phyloP scores from a whole-genome alignment of 1,140 invertebrate species.

The Cydia pomonella region DNA sequence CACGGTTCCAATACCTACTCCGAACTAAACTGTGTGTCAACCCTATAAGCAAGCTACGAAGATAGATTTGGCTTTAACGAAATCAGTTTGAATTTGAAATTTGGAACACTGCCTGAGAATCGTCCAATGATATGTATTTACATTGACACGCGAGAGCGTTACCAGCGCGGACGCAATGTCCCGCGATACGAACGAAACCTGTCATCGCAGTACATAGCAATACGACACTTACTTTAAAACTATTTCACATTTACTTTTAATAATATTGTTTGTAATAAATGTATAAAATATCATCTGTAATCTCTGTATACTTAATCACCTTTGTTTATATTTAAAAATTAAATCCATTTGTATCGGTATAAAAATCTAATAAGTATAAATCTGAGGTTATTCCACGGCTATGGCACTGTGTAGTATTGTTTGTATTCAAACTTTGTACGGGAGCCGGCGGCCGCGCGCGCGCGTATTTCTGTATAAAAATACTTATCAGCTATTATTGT shows the following conservation, averaged over 20 bases:
- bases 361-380: constrained; percentile 80
- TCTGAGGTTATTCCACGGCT: constrained; percentile 76
- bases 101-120: constrained; percentile 59
- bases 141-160: constrained; percentile 48
- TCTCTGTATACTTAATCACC: constrained; percentile 81
- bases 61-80: background rate
- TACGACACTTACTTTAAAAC: constrained; percentile 73
- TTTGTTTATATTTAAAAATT: constrained; percentile 81
- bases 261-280: constrained; percentile 81
- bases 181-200: constrained; percentile 38
- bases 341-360: constrained; percentile 81
- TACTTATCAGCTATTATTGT: constrained; percentile 78
- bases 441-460: constrained; percentile 56
- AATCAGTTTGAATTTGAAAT: constrained; percentile 25
- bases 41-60: constrained; percentile 20
- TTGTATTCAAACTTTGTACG: constrained; percentile 77
- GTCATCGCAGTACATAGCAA: constrained; percentile 53
- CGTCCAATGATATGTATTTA: constrained; percentile 71
- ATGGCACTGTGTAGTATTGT: constrained; percentile 75
- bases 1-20: constrained; percentile 11
- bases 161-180: background rate
- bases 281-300: constrained; percentile 81
- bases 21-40: constrained; percentile 1
- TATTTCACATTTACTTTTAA: constrained; percentile 78
- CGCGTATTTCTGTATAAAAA: constrained; percentile 71